phyloP scores from a whole-genome alignment of 2,888 invertebrate species.

The Artemia sp. region DNA sequence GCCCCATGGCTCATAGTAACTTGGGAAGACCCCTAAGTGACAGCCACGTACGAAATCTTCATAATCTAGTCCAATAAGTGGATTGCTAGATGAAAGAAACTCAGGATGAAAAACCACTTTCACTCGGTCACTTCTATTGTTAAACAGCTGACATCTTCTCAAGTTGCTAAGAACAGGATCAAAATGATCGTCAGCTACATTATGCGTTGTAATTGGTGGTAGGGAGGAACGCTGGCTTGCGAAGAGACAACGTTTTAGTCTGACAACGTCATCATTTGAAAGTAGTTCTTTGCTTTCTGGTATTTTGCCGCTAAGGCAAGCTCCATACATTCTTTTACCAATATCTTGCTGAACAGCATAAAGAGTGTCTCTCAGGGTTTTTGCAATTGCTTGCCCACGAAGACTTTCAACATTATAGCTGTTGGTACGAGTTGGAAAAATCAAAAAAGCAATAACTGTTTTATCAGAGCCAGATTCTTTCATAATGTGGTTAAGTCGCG shows the following conservation, averaged over 20 bases:
- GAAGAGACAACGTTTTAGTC: slow-evolving; percentile 88
- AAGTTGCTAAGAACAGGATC: slow-evolving; percentile 76
- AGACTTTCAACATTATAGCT: slow-evolving; percentile 98
- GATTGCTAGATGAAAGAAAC: slow-evolving; percentile 91
- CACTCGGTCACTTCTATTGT: slow-evolving; percentile 78
- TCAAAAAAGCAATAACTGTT: slow-evolving; percentile 87
- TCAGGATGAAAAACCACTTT: slow-evolving; percentile 99
- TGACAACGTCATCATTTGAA: slow-evolving; percentile 76
- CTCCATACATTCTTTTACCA: slow-evolving; percentile 51
- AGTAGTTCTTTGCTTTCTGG: slow-evolving; percentile 69
- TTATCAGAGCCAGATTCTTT: slow-evolving; percentile 70
- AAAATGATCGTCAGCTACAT: slow-evolving; percentile 68
- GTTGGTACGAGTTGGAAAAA: slow-evolving; percentile 39
- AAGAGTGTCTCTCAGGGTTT: slow-evolving; percentile 82
- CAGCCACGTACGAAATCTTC: slow-evolving; percentile 99
- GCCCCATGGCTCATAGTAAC: slow-evolving; percentile 99
- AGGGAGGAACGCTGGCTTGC: slow-evolving; percentile 68
- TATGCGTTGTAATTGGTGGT: slow-evolving; percentile 96
- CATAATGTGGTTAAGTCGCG: slow-evolving; percentile 82
- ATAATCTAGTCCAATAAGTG: slow-evolving; percentile 90
- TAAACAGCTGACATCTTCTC: slow-evolving; percentile 81
- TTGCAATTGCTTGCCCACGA: slow-evolving; percentile 91
- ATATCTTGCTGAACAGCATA: slow-evolving; percentile 60
- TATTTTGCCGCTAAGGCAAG: slow-evolving; percentile 72
- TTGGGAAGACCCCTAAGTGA: slow-evolving; percentile 95